phyloP scores from a whole-genome alignment of 1,140 invertebrate genomes.

The Orussus abietinus region DNA sequence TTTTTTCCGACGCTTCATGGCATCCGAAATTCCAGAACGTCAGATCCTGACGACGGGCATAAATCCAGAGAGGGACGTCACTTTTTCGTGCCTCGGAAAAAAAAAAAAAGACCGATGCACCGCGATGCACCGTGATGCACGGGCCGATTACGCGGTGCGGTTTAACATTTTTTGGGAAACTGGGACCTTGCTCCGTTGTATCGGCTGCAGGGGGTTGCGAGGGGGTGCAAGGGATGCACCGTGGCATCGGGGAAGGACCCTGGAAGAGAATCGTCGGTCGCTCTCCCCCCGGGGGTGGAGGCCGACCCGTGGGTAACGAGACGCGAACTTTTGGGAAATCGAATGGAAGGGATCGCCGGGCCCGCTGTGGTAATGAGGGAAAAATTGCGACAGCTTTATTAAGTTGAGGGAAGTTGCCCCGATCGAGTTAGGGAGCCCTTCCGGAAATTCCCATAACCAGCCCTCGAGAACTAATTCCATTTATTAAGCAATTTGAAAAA shows the following conservation, averaged over 20 bases:
- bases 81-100: slow-evolving; percentile 25
- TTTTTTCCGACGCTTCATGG: too few relatives aligned
- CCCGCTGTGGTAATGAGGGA: slow-evolving; percentile 41
- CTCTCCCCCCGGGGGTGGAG: too few relatives aligned
- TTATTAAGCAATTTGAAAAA: slow-evolving; percentile 50
- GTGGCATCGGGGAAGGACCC: too few relatives aligned
- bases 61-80: slow-evolving; percentile 15
- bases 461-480: slow-evolving; percentile 43
- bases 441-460: slow-evolving; percentile 12
- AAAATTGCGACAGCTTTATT: slow-evolving; percentile 52
- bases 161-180: slow-evolving; percentile 26
- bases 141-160: slow-evolving; percentile 19
- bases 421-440: slow-evolving; percentile 45
- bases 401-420: slow-evolving; percentile 43
- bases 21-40: too few relatives aligned
- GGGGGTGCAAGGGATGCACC: not conserved
- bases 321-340: slow-evolving; percentile 24
- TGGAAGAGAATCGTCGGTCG: too few relatives aligned
- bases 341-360: slow-evolving; percentile 40
- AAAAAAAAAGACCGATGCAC: too few relatives aligned
- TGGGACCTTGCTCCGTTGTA: slow-evolving; percentile 19
- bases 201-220: not conserved
- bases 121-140: slow-evolving; percentile 17
- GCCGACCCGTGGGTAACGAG: too few relatives aligned
- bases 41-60: too few relatives aligned